These are phyloP conservation scores for Eurois occulta DNA, from an alignment of 2,888 invertebrate species.

Conservation along the genomic window DNA sequence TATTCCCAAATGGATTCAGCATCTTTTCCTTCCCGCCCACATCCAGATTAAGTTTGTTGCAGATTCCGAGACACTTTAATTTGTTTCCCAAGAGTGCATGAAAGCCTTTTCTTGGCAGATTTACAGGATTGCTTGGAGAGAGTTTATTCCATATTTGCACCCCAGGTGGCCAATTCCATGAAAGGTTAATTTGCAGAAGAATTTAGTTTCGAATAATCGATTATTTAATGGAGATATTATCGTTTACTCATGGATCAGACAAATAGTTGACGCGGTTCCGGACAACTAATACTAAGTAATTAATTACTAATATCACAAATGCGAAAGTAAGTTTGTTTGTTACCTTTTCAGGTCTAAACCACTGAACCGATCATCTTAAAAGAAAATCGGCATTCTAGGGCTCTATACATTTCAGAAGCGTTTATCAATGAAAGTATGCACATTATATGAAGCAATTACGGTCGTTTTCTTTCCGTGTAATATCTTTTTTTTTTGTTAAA, in stretches of 20 bases:
- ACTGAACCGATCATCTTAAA: too few species aligned
- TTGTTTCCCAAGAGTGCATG: conserved; percentile 3
- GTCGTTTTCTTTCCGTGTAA: too few species aligned
- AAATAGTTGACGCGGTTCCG: background rate
- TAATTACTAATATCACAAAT: too few species aligned
- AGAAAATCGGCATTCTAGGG: too few species aligned
- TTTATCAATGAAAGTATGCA: too few species aligned
- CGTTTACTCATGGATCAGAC: too few species aligned
- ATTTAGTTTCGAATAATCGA: background rate
- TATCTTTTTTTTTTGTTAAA: too few species aligned
- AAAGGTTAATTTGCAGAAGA: background rate
- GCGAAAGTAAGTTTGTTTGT: too few species aligned
- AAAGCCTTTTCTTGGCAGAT: conserved; percentile 31
- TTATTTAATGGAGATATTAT: background rate
- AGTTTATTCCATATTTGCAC: conserved; percentile 7
- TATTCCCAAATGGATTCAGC: conserved; percentile 30
- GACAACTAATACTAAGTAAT: too few species aligned
- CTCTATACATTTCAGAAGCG: too few species aligned
- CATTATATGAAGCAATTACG: too few species aligned
- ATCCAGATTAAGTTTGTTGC: conserved; percentile 17
- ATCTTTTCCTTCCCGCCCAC: conserved; percentile 17
- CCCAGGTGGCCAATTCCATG: conserved; percentile 14
- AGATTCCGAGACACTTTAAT: conserved; percentile 32
- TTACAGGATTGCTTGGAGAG: conserved; percentile 16
- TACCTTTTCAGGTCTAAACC: too few species aligned